These are phyloP conservation scores for Lordiphosa andalusiaca DNA, from an alignment of 2,888 invertebrate species.

Conservation along the genomic window DNA sequence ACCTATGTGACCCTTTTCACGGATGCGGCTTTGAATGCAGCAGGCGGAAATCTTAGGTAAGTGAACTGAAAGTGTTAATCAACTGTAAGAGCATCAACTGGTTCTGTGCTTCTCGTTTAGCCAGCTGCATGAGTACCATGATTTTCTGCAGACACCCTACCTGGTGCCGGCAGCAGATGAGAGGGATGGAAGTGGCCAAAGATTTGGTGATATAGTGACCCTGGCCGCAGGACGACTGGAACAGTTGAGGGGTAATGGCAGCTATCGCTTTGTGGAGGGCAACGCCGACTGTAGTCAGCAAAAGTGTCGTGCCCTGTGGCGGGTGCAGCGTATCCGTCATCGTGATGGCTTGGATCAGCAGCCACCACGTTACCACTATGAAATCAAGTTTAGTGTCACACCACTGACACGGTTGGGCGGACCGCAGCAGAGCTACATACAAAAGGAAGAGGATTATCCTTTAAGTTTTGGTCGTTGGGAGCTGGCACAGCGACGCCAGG, in stretches of 20 bases:
- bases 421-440: slow-evolving; percentile 82
- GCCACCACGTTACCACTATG: slow-evolving; percentile 81
- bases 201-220: slow-evolving; percentile 84
- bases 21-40: slow-evolving; percentile 63
- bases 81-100: not conserved
- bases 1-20: slow-evolving; percentile 83
- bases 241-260: slow-evolving; percentile 78
- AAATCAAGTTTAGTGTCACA: slow-evolving; percentile 85
- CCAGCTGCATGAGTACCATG: slow-evolving; percentile 72
- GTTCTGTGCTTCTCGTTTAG: slow-evolving; percentile 10
- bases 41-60: slow-evolving; percentile 76
- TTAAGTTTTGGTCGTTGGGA: slow-evolving; percentile 68
- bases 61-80: not conserved
- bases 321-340: slow-evolving; percentile 86
- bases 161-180: slow-evolving; percentile 30
- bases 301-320: slow-evolving; percentile 84
- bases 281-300: slow-evolving; percentile 40
- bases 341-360: slow-evolving; percentile 78
- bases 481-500: slow-evolving; percentile 62
- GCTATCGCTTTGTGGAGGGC: slow-evolving; percentile 82
- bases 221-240: slow-evolving; percentile 85
- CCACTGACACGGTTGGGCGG: slow-evolving; percentile 64
- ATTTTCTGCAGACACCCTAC: slow-evolving; percentile 75
- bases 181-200: slow-evolving; percentile 33
- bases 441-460: slow-evolving; percentile 81